Conservation (phyloP, 2,113 vertebrate genomes). For the Eira barbara region DNA sequence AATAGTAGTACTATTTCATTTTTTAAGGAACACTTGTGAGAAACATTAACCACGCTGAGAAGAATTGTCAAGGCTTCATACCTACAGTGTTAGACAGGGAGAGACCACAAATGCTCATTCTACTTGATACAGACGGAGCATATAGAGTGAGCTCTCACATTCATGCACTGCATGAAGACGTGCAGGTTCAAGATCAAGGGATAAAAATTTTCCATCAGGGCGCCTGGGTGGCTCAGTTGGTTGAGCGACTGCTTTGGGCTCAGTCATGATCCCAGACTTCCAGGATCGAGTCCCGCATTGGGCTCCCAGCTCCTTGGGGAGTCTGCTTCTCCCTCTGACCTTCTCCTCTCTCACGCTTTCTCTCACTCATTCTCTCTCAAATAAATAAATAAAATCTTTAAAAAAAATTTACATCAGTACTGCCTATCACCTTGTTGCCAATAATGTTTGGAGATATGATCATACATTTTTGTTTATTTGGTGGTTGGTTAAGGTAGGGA, state of each 20-base stretch:
- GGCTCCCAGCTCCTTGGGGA: too few relatives aligned
- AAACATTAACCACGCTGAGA: constrained; percentile 62
- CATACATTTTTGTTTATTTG: neutral
- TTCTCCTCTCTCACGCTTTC: too few relatives aligned
- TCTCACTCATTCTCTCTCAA: too few relatives aligned
- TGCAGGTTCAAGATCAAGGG: neutral
- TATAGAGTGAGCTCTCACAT: neutral
- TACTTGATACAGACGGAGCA: constrained; percentile 3
- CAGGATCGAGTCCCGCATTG: too few relatives aligned
- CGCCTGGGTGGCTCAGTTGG: too few relatives aligned
- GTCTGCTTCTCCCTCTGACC: too few relatives aligned
- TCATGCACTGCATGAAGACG: neutral
- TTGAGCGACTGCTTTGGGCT: too few relatives aligned
- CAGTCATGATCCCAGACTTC: too few relatives aligned
- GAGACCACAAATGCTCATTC: constrained; percentile 53
- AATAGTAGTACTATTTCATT: constrained; percentile 46
- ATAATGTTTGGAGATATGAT: neutral
- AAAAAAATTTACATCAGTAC: neutral
- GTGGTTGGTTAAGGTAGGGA: neutral
- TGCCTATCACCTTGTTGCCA: neutral
- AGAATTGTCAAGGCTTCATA: constrained; percentile 51
- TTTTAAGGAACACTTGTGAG: constrained; percentile 38
- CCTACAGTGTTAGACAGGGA: constrained; percentile 45
- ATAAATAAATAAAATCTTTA: too few relatives aligned
- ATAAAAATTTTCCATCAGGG: neutral